Evolutionary conservation across 1,140 invertebrate species (phyloP), one percentile per base, ranked within the genome.

Genomic region (Drosophila repleta): DNA sequence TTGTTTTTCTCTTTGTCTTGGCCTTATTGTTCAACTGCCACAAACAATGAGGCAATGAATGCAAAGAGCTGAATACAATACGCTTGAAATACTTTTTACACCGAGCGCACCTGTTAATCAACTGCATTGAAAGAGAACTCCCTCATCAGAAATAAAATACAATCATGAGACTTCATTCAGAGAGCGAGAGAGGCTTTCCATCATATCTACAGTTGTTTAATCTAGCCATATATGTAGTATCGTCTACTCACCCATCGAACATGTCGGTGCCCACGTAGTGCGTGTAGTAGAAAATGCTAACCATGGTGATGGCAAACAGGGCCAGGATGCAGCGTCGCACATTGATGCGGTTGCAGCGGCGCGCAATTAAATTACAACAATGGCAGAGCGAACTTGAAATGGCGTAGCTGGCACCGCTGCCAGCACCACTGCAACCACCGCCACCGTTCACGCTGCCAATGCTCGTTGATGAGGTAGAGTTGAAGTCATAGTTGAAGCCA

Each of bases 241-340:
- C 18, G 41, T 17, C 32, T 69, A 91, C 93, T 94, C 85, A 95
- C 95, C 95, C 95, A 41, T 95, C 94, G 64, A 96, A 92, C n/a
- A 95, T 94, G 81, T 93, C 94, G 81, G 94, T 95, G 90, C 94
- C 93, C 74, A 96, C 93, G 81, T 96, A 95, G 90, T 95, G 94
- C 21, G 94, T 95, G 92, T 95, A 96, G 91, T 95, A 95, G 89
- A 96, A 94, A 90, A 96, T 96, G 72, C 94, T 95, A 83, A 94
- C 93, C 83, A 95, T 89, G 75, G 95, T 95, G 70, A 96, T 92
- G 77, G 95, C 92, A 70, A 96, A 92, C 65, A 95, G 92, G 46
- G 93, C 94, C 55, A 93, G 93, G 74, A 96, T 95, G 91, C 95
- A 96, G 72, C 95, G 94, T 90, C 94, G 95, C 70, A 95, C 94